Evolutionary conservation across 2,113 vertebrate genomes (phyloP).

Genomic region (Rhabdornis inornatus): DNA sequence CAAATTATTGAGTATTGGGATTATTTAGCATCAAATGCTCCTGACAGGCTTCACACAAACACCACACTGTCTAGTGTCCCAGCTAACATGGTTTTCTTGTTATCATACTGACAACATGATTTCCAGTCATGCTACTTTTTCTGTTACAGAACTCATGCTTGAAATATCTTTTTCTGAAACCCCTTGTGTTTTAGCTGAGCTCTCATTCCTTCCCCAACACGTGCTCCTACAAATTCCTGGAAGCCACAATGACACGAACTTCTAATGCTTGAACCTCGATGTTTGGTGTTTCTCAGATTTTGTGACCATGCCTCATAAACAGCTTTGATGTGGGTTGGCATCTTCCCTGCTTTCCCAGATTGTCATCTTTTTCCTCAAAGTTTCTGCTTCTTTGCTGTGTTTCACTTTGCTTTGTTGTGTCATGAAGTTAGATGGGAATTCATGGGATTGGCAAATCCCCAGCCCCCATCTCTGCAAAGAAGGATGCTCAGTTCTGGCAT

Average conservation of each 20-base stretch:
- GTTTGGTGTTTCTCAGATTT: neutral
- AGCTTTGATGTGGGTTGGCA: neutral
- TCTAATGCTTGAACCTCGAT: neutral
- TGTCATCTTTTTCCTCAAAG: neutral
- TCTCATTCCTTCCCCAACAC: neutral
- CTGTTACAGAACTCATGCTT: neutral
- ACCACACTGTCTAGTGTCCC: neutral
- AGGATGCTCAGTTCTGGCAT: neutral
- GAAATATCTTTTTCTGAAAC: neutral
- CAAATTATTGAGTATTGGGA: neutral
- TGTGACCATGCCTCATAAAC: neutral
- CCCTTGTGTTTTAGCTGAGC: neutral
- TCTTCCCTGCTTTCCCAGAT: neutral
- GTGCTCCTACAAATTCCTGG: neutral
- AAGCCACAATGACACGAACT: neutral
- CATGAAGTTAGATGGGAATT: neutral
- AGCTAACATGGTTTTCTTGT: neutral
- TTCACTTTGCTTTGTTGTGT: neutral
- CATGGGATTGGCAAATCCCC: neutral
- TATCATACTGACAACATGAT: neutral
- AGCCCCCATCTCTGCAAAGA: neutral
- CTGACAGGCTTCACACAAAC: neutral
- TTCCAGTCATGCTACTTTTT: neutral
- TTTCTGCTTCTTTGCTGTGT: neutral
- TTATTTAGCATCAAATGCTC: neutral